phyloP scores from a whole-genome alignment of 2,888 invertebrate genomes.

The Zhuqinia jingwanae region DNA sequence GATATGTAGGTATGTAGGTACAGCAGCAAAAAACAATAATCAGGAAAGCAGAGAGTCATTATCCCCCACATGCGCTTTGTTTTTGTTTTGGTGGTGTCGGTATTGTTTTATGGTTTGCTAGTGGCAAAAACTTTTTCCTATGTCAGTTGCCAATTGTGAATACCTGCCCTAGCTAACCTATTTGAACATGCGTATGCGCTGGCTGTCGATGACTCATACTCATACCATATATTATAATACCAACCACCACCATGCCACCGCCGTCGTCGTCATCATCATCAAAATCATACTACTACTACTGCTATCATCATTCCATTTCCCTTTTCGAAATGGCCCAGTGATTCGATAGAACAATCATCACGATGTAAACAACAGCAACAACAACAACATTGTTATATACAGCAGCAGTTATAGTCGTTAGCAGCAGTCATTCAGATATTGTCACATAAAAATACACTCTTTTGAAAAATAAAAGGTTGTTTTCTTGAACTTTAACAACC shows the following conservation, averaged over 20 bases:
- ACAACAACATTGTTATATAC: not conserved
- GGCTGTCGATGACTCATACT: constrained; percentile 49
- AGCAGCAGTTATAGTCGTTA: not conserved
- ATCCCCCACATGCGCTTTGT: constrained; percentile 4
- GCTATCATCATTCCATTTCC: no score
- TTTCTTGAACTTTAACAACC: constrained; percentile 35
- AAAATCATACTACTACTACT: no score
- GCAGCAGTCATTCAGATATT: not conserved
- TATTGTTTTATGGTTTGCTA: not conserved
- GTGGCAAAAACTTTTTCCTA: not conserved
- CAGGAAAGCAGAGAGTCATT: not conserved
- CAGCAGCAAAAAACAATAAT: not conserved
- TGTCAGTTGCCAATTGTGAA: not conserved
- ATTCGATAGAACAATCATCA: constrained; percentile 13
- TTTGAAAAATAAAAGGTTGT: constrained; percentile 3
- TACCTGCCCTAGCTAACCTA: not conserved
- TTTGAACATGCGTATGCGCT: constrained; percentile 5
- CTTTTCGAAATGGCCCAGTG: constrained; percentile 44
- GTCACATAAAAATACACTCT: not conserved
- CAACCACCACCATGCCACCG: not conserved
- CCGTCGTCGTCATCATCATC: not conserved
- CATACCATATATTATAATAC: no score
- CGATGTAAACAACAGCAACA: not conserved
- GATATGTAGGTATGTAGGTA: no score
- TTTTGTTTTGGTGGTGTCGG: constrained; percentile 18